Evolutionary conservation across 2,797 vertebrate species (phyloP).

Genomic region (Pelodytes ibericus): DNA sequence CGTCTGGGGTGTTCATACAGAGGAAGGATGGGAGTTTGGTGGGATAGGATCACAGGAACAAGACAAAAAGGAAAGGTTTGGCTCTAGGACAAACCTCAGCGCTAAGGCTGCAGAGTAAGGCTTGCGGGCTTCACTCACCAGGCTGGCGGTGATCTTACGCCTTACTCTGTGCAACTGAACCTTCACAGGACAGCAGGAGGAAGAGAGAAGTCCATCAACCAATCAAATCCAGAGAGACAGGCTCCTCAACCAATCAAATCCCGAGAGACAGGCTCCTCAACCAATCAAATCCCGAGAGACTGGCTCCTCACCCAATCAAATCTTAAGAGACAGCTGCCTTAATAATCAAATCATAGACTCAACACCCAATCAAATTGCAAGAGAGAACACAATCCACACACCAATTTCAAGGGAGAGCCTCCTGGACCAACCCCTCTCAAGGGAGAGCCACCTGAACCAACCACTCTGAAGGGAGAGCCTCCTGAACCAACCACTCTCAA

Average conservation of each 20-base stretch:
- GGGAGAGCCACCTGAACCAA: not conserved
- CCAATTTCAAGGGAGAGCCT: not conserved
- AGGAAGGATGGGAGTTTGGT: not conserved
- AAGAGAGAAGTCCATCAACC: slow-evolving; percentile 57
- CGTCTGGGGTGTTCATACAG: not conserved
- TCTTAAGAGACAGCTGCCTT: too few relatives aligned
- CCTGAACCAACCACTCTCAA: not conserved
- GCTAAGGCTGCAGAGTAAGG: not conserved
- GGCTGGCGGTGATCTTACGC: slow-evolving; percentile 56
- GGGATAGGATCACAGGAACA: not conserved
- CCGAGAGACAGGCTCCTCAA: not conserved
- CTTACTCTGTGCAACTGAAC: slow-evolving; percentile 59
- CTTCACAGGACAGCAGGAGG: slow-evolving; percentile 55
- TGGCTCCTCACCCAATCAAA: not conserved
- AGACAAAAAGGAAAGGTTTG: not conserved
- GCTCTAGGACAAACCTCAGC: not conserved
- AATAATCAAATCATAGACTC: too few relatives aligned
- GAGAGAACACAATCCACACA: not conserved
- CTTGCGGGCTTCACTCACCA: slow-evolving; percentile 58
- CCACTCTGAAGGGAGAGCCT: not conserved
- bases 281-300: not conserved
- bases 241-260: not conserved
- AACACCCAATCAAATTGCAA: too few relatives aligned
- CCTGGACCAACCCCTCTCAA: not conserved
- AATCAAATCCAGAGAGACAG: slow-evolving; percentile 8